Base-by-base conservation (phyloP, 1,140 invertebrate species). In the Diabrotica undecimpunctata region DNA sequence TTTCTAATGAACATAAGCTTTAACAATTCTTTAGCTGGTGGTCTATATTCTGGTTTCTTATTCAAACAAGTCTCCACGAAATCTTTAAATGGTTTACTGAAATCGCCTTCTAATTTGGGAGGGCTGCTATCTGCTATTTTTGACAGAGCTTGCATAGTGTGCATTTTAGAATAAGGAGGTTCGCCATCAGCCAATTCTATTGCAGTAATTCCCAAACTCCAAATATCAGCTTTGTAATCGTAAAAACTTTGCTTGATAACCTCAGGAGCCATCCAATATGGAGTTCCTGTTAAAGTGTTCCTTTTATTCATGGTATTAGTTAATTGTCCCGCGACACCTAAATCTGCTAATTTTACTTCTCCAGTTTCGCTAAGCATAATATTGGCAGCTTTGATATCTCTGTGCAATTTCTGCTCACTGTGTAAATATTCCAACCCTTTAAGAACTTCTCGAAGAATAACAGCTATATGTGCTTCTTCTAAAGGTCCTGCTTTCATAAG, bases 181-280 rank as follows among this genome's bases (percentile, higher is more conserved):
- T 99, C 97, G n/a, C 97, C 97, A 81, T 99, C 99, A 25, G 98
- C 98, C 71, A 99, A 81, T 82, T 99, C 98, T 75, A 99, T 99
- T 13, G 97, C 97, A 51, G 97, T 99, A 66, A 99, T 99, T 60
- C 98, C 98, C 66, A 99, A 81, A 69, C 95, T 98, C 98, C 98
- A 99, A 77, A 99, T 99, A 81, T 99, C 97, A 54, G 97, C 96
- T 85, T 99, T 99, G 65, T 94, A 97, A 82, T 99, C 97, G 82
- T 99, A 99, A 65, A 95, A 95, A 51, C 95, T 96, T 80, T 99
- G 96, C 81, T 98, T 98, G 72, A 99, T 99, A 58, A 99, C 97
- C 84, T 98, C 96, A 0, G 97, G 97, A 52, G 97, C 97, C 97
- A 99, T 99, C 97, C 97, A 99, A 82, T 98, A 99, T 14, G 97